phyloP scores from a whole-genome alignment of 1,140 invertebrate species.

The Brachionus koreanus region DNA sequence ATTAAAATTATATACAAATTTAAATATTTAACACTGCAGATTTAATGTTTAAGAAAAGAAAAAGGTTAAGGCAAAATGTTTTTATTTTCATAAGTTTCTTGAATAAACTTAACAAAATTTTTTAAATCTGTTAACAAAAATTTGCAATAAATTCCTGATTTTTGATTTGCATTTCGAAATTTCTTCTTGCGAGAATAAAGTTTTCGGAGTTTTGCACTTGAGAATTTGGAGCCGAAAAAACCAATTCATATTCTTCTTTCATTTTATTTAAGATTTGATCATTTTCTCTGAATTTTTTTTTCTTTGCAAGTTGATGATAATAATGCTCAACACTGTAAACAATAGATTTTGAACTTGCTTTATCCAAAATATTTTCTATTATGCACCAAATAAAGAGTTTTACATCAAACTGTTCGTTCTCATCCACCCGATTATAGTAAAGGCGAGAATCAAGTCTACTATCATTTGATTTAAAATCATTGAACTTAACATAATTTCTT shows the following conservation, averaged over 20 bases:
- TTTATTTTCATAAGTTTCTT: slow-evolving; percentile 1
- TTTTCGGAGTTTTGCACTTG: neutral
- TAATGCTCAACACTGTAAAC: neutral
- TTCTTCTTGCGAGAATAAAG: neutral
- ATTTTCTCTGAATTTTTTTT: neutral
- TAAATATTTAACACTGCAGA: neutral
- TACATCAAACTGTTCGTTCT: neutral
- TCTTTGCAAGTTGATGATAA: neutral
- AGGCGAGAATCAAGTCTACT: neutral
- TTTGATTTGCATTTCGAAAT: neutral
- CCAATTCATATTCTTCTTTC: neutral
- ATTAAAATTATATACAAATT: too few relatives aligned
- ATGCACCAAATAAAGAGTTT: neutral
- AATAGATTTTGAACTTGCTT: neutral
- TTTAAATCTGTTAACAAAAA: neutral
- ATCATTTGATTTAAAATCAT: neutral
- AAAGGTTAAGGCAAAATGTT: neutral
- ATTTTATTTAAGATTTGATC: neutral
- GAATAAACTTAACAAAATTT: neutral
- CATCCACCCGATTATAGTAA: neutral
- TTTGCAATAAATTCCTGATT: neutral
- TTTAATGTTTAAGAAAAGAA: neutral
- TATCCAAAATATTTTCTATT: neutral
- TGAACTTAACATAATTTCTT: too few relatives aligned
- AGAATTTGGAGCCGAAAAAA: neutral